A percentile compares a stretch with the other conserved stretches of the same genome.
Evolutionary conservation across 2,888 invertebrate genomes (phyloP).

Genomic region (Anagyrus pseudococci): DNA sequence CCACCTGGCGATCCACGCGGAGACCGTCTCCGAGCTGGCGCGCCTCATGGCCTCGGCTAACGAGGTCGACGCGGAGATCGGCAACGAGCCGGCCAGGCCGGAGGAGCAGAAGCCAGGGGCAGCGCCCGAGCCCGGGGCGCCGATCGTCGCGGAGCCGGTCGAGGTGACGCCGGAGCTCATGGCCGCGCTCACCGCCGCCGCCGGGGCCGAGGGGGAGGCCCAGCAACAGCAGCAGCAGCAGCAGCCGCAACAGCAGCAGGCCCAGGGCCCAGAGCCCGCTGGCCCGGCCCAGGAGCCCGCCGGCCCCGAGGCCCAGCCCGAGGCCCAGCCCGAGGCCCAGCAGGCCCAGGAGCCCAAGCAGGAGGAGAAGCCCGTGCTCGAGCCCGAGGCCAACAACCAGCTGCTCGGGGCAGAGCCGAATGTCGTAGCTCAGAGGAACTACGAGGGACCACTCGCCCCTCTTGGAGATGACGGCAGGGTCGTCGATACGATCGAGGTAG

Average conservation of each 20-base stretch:
- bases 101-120: neutral
- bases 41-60: conserved; percentile 27
- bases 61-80: neutral
- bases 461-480: conserved; percentile 50
- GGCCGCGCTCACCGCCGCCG: conserved; percentile 13
- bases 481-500: conserved; percentile 53
- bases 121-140: neutral
- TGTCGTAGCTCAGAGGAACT: conserved; percentile 23
- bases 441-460: conserved; percentile 51
- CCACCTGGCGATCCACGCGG: conserved; percentile 46
- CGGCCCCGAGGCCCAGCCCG: neutral
- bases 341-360: neutral
- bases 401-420: neutral
- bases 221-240: neutral
- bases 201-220: neutral
- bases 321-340: neutral
- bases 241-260: conserved; percentile 1
- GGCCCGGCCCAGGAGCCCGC: neutral
- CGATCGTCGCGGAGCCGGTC: conserved; percentile 11
- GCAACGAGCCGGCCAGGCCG: neutral
- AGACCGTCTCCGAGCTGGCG: conserved; percentile 31
- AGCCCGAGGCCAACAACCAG: conserved; percentile 21
- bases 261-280: neutral
- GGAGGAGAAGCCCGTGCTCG: conserved; percentile 18
- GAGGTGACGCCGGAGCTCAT: conserved; percentile 27